Percentiles rank a stretch among this genome's conserved stretches.
phyloP scores from a whole-genome alignment of 64 coral and sea anemone species.

The Stylophora pistillata region DNA sequence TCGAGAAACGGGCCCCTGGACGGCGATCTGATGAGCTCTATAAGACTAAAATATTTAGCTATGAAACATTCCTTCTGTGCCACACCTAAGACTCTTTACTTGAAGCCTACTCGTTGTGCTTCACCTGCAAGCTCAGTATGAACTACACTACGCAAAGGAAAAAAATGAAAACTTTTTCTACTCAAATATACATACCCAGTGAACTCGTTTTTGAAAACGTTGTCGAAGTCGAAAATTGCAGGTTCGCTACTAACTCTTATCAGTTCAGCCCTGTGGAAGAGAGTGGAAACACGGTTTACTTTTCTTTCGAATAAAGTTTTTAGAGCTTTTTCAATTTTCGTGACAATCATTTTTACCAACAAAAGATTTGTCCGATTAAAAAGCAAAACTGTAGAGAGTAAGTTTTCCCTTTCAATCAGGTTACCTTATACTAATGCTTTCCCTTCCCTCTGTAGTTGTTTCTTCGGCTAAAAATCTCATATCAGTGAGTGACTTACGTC shows the following conservation, averaged over 20 bases:
- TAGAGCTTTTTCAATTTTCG: too few species aligned
- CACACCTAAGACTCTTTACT: too few species aligned
- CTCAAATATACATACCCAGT: neutral
- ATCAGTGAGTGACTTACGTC: neutral
- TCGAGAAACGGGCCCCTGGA: too few species aligned
- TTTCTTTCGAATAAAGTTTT: too few species aligned
- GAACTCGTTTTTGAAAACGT: neutral
- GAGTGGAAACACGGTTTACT: neutral
- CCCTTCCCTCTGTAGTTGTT: neutral
- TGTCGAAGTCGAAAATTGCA: neutral
- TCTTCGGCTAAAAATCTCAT: neutral
- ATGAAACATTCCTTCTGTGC: too few species aligned
- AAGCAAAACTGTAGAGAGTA: neutral
- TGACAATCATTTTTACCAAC: too few species aligned
- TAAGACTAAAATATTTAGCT: too few species aligned
- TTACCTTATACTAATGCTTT: conserved; percentile 7
- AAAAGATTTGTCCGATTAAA: neutral
- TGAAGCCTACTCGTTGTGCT: too few species aligned
- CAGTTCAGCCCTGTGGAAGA: conserved; percentile 7
- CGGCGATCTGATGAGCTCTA: too few species aligned
- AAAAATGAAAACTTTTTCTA: neutral
- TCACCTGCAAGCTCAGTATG: too few species aligned
- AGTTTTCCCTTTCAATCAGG: neutral
- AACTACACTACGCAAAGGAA: neutral
- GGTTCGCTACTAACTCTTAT: conserved; percentile 23